A percentile compares a stretch with the other conserved stretches of the same genome.
Conservation (phyloP, 2,888 invertebrate species). For the Allophyes oxyacanthae region DNA sequence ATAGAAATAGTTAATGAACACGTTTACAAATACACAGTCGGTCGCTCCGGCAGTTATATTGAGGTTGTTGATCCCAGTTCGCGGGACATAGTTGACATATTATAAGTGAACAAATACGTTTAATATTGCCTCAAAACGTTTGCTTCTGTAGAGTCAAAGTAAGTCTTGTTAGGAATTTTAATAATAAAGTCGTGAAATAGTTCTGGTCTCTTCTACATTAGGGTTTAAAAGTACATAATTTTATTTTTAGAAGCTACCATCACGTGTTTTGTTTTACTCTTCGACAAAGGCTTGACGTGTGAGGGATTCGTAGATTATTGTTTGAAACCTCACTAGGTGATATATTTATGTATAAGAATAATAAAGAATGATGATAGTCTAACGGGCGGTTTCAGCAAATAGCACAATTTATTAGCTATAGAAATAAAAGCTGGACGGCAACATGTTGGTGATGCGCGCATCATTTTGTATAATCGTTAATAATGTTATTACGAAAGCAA, state of each 20-base stretch:
- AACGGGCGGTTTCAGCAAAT: slow-evolving; percentile 75
- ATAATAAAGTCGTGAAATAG: slow-evolving; percentile 41
- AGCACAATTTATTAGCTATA: slow-evolving; percentile 87
- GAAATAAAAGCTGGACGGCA: slow-evolving; percentile 68
- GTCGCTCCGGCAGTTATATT: slow-evolving; percentile 4
- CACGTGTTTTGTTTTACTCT: slow-evolving; percentile 29
- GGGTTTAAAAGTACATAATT: slow-evolving; percentile 28
- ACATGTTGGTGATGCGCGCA: slow-evolving; percentile 61
- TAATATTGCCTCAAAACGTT: slow-evolving; percentile 36
- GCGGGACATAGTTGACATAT: slow-evolving; percentile 46
- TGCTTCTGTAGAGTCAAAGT: slow-evolving; percentile 46
- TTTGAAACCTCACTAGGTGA: slow-evolving; percentile 88
- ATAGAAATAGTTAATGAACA: slow-evolving; percentile 32
- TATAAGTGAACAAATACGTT: slow-evolving; percentile 36
- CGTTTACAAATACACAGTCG: slow-evolving; percentile 19
- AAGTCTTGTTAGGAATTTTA: slow-evolving; percentile 41
- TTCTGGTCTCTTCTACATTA: slow-evolving; percentile 47
- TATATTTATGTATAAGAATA: slow-evolving; percentile 79
- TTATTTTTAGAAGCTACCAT: slow-evolving; percentile 16
- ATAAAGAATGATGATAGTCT: slow-evolving; percentile 72
- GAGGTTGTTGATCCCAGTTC: slow-evolving; percentile 45
- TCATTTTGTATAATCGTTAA: slow-evolving; percentile 67
- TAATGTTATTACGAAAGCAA: slow-evolving; percentile 72
- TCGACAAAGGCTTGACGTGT: slow-evolving; percentile 68
- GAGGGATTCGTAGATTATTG: slow-evolving; percentile 80